phyloP scores from a whole-genome alignment of 2,797 vertebrate species.

The Pipistrellus pipistrellus region DNA sequence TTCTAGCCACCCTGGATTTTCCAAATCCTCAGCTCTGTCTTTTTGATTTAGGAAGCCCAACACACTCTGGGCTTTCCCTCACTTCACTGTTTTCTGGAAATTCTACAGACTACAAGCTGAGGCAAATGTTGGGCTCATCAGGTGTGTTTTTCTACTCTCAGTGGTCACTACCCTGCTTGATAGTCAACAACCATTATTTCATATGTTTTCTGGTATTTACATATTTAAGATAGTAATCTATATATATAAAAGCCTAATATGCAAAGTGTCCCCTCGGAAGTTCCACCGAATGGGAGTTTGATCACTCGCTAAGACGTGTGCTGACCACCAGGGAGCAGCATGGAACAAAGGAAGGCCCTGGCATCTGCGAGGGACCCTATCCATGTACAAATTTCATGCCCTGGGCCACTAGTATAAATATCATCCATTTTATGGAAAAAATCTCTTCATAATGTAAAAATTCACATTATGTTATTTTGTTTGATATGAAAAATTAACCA shows the following conservation, averaged over 20 bases:
- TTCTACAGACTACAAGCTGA: background rate
- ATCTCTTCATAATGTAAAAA: background rate
- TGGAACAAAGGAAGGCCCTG: too few relatives aligned
- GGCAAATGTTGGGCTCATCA: background rate
- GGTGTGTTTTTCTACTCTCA: background rate
- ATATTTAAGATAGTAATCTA: background rate
- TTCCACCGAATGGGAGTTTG: too few relatives aligned
- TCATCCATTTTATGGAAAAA: background rate
- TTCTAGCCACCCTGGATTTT: background rate
- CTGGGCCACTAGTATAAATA: background rate
- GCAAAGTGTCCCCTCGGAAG: too few relatives aligned
- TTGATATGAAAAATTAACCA: background rate
- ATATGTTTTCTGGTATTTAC: background rate
- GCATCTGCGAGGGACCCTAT: too few relatives aligned
- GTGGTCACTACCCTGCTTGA: background rate
- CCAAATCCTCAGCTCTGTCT: background rate
- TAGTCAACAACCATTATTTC: background rate
- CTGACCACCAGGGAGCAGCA: too few relatives aligned
- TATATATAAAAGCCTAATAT: too few relatives aligned
- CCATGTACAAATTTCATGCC: too few relatives aligned
- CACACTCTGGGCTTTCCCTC: background rate
- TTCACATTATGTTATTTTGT: background rate
- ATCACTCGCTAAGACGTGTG: too few relatives aligned
- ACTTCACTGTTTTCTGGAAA: background rate
- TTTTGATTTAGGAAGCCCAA: background rate